Conservation (phyloP, 1,140 invertebrate species). For the Drosophila equinoxialis region DNA sequence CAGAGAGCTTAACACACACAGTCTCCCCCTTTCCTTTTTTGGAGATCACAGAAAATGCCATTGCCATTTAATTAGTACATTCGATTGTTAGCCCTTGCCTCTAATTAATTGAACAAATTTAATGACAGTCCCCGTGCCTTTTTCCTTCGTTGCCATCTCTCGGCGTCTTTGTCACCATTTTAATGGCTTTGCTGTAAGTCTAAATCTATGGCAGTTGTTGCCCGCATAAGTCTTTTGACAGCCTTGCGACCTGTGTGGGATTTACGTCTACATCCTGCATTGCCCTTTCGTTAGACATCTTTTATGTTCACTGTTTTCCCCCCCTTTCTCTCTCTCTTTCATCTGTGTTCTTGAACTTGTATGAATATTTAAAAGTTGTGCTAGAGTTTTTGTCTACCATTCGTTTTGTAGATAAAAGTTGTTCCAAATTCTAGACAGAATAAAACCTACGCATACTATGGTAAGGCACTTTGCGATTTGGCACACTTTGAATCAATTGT, state of each 20-base stretch:
- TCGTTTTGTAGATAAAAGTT: too few species aligned
- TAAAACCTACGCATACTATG: too few species aligned
- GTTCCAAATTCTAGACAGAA: too few species aligned
- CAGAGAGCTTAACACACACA: neutral
- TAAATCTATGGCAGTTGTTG: neutral
- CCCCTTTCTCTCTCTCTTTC: neutral
- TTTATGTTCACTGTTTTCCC: neutral
- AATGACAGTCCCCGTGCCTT: neutral
- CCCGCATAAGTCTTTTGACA: constrained; percentile 7
- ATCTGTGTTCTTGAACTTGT: neutral
- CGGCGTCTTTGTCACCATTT: neutral
- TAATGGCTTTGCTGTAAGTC: neutral
- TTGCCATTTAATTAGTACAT: neutral
- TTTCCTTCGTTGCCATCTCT: too few species aligned
- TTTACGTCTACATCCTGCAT: neutral
- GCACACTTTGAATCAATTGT: too few species aligned
- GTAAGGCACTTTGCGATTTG: too few species aligned
- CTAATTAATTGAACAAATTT: constrained; percentile 4
- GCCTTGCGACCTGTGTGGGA: constrained; percentile 4
- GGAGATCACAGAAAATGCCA: neutral
- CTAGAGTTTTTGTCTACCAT: too few species aligned
- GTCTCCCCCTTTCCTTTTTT: neutral
- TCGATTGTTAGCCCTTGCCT: constrained; percentile 1
- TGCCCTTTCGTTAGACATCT: neutral
- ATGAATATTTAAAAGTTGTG: neutral